Percentiles rank a stretch among this genome's conserved stretches.
Conservation (phyloP, 1,140 invertebrate species). For the Sitophilus oryzae region DNA sequence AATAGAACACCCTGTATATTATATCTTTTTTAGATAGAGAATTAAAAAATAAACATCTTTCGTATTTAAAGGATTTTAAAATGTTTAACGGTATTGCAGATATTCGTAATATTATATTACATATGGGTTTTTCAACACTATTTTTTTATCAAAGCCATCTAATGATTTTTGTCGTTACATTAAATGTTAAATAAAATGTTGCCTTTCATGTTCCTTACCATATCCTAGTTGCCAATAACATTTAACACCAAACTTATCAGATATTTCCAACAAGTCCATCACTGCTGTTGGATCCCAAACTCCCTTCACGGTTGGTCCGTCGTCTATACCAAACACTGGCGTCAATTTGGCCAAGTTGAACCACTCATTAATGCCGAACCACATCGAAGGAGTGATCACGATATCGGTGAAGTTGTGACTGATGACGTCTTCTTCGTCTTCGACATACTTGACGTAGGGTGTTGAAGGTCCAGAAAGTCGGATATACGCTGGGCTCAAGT, state of each 20-base stretch:
- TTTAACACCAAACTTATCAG: conserved; percentile 51
- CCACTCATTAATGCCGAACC: conserved; percentile 48
- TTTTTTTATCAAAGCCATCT: too few species aligned
- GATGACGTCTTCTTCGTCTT: conserved; percentile 37
- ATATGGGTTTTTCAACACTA: too few species aligned
- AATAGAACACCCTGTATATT: too few species aligned
- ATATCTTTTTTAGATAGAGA: too few species aligned
- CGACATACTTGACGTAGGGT: conserved; percentile 46
- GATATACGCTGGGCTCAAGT: conserved; percentile 55
- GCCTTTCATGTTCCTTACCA: conserved; percentile 46
- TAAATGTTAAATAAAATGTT: too few species aligned
- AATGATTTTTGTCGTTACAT: too few species aligned
- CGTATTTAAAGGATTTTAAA: too few species aligned
- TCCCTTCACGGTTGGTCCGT: conserved; percentile 37
- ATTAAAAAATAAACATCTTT: too few species aligned
- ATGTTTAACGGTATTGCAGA: too few species aligned
- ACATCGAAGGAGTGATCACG: conserved; percentile 39
- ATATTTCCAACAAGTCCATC: conserved; percentile 51
- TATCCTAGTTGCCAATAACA: conserved; percentile 61
- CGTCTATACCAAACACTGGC: conserved; percentile 48
- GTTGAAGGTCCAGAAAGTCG: conserved; percentile 54
- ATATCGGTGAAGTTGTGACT: conserved; percentile 13
- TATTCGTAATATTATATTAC: too few species aligned
- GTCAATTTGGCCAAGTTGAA: conserved; percentile 46
- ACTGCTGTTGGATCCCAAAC: conserved; percentile 50